Evolutionary conservation across 2,888 invertebrate species (phyloP).

Genomic region (Nephrotoma guestfalica): DNA sequence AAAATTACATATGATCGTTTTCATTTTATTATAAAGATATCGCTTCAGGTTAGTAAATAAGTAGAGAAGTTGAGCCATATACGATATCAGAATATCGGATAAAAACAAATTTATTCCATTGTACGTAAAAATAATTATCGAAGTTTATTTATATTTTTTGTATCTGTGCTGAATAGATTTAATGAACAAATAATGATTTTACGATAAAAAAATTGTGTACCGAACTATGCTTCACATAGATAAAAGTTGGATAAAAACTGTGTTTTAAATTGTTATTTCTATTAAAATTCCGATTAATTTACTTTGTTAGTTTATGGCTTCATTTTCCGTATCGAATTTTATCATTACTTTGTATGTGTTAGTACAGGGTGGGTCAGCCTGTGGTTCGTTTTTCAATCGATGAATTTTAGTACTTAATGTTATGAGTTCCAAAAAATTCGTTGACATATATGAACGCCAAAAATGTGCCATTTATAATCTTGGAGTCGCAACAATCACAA

Average conservation of each 20-base stretch:
- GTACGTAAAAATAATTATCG: neutral
- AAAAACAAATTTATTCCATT: neutral
- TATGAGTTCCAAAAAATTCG: too few relatives aligned
- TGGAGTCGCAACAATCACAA: neutral
- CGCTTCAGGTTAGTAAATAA: neutral
- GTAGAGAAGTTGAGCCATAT: neutral
- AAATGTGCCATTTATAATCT: neutral
- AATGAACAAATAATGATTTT: neutral
- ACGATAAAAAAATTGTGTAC: neutral
- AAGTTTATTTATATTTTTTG: neutral
- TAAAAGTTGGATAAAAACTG: neutral
- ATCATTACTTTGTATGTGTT: neutral
- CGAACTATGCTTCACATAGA: neutral
- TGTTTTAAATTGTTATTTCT: neutral
- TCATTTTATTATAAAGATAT: neutral
- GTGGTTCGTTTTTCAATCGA: too few relatives aligned
- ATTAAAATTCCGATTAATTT: neutral
- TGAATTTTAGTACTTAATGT: too few relatives aligned
- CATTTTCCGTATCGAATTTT: neutral
- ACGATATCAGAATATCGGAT: neutral
- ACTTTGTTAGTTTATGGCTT: neutral
- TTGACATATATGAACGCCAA: too few relatives aligned
- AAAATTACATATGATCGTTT: neutral
- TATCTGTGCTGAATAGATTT: neutral
- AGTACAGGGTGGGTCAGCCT: too few relatives aligned